phyloP scores from a whole-genome alignment of 92 coral and sea anemone genomes.

The Zoanthus sociatus region DNA sequence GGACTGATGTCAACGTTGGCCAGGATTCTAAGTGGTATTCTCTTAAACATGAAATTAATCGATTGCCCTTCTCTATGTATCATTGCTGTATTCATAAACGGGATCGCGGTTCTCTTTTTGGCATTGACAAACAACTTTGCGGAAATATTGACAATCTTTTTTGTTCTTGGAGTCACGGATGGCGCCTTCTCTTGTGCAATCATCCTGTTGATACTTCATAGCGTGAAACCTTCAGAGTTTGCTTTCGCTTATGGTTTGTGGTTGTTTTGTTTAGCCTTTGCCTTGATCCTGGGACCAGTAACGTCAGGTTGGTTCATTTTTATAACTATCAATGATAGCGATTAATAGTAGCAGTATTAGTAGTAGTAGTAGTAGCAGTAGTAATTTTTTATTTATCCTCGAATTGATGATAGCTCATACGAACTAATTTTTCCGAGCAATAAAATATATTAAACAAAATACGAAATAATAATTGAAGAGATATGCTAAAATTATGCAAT shows the following conservation, averaged over 20 bases:
- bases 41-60: constrained; percentile 2
- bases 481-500: too few relatives aligned
- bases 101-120: constrained; percentile 7
- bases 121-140: constrained; percentile 9
- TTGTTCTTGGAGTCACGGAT: constrained; percentile 34
- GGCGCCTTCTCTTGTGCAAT: constrained; percentile 7
- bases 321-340: too few relatives aligned
- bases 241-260: constrained; percentile 39
- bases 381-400: too few relatives aligned
- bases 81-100: constrained; percentile 12
- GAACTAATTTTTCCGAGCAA: too few relatives aligned
- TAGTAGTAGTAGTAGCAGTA: too few relatives aligned
- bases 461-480: too few relatives aligned
- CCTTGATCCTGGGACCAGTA: constrained; percentile 22
- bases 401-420: too few relatives aligned
- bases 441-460: too few relatives aligned
- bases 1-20: constrained; percentile 23
- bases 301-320: constrained; percentile 18
- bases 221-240: constrained; percentile 19
- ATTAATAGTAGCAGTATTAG: too few relatives aligned
- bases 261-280: not conserved
- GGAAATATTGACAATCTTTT: constrained; percentile 21
- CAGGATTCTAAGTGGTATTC: constrained; percentile 24
- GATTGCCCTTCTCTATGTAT: constrained; percentile 7
- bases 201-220: not conserved